Base-by-base conservation (phyloP, 2,797 vertebrate species). In the Glossophaga mutica region DNA sequence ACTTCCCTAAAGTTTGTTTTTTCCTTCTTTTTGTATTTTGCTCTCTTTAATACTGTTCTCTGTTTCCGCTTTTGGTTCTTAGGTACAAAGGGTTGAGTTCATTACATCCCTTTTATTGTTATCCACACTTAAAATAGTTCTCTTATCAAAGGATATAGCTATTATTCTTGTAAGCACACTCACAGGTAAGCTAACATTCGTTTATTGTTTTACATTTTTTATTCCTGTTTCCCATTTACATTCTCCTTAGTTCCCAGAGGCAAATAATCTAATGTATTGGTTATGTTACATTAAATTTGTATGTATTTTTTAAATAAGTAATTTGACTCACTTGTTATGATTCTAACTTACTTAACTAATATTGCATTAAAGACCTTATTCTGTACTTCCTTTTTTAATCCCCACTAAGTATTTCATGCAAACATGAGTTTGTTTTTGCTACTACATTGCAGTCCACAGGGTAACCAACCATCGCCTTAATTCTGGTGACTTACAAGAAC, bases 341-440 rank as follows among this genome's bases (percentile, higher is more conserved):
- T 85, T 90, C 94, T 16, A 86, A 86, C 79, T 90, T 85, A 77
- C 9, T 88, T 86, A 87, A 77, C 10, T 91, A 55, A 29, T 65
- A 86, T 34, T 76, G 21, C 32, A 57, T 70, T 65, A 78, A 26
- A 62, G 2, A 44, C 0, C 9, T 65, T 24, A 26, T 0, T 73
- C 26, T 37, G 78, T 78, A 62, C 6, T 74, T 83, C 14, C 16
- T 93, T 57, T 87, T 59, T 32, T 42, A 29, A 2, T 44, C 16
- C 26, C 8, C 6, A 55, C 6, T 70, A 91, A 22, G 18, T 57
- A 42, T 79, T 87, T 76, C 37, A 93, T 65, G 3, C 34, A 71
- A 29, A 44, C 3, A 22, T 71, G 37, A 74, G 26, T 18, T 91
- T 5, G 19, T 50, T 81, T 26, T 87, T 42, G 19, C 1, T 12